phyloP scores from a whole-genome alignment of 1,140 invertebrate species.

The Heliothis subflexa region DNA sequence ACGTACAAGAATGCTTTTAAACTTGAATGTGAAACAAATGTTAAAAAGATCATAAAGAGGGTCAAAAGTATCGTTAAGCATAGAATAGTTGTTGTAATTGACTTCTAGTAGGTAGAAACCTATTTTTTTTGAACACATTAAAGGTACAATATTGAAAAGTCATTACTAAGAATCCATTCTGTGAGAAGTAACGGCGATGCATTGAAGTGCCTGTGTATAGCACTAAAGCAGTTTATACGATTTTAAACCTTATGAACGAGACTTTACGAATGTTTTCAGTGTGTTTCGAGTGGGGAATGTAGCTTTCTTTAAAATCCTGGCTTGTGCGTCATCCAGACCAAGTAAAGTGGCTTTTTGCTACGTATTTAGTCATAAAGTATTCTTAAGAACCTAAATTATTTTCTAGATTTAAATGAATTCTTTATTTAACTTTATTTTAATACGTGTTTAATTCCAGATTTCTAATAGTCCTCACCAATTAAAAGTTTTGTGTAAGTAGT shows the following conservation, averaged over 20 bases:
- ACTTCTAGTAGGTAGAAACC: constrained; percentile 28
- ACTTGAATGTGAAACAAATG: constrained; percentile 20
- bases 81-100: constrained; percentile 35
- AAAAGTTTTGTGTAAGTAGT: too few species aligned
- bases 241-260: not conserved
- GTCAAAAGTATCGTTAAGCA: constrained; percentile 37
- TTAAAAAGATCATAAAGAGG: constrained; percentile 13
- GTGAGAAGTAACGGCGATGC: constrained; percentile 2
- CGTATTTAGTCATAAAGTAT: constrained; percentile 9
- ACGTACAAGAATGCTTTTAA: constrained; percentile 32
- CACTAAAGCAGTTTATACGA: not conserved
- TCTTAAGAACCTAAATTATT: not conserved
- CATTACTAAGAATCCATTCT: constrained; percentile 2
- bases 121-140: constrained; percentile 20
- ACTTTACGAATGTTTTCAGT: constrained; percentile 1
- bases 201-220: not conserved
- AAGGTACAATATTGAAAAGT: constrained; percentile 19
- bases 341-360: not conserved
- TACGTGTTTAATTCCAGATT: not conserved
- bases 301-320: constrained; percentile 16
- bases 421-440: not conserved
- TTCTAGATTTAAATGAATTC: not conserved
- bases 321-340: not conserved
- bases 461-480: not conserved
- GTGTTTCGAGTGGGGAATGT: not conserved